phyloP scores from a whole-genome alignment of 2,797 vertebrate genomes.

The Etheostoma perlongum region DNA sequence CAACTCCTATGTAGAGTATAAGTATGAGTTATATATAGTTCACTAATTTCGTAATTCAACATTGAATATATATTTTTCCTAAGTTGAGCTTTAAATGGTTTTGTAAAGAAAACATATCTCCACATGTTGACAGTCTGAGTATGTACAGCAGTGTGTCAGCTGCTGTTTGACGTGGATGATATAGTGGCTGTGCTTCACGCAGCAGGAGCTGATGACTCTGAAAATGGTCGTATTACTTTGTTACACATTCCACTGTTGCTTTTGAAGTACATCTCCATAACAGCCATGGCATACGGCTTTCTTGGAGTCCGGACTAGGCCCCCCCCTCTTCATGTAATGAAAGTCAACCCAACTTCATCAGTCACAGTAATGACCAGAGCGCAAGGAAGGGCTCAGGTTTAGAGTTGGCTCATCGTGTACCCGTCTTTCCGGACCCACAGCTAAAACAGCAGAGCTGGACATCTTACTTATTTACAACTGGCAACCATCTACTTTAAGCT shows the following conservation, averaged over 20 bases:
- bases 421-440: conserved; percentile 6
- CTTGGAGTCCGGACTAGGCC: conserved; percentile 14
- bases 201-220: conserved; percentile 18
- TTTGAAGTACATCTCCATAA: conserved; percentile 69
- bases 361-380: conserved; percentile 34
- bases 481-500: conserved; percentile 20
- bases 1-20: no score
- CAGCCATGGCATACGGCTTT: conserved; percentile 45
- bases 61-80: no score
- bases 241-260: conserved; percentile 56
- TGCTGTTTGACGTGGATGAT: conserved; percentile 29
- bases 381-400: conserved; percentile 15
- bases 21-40: no score
- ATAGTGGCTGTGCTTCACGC: conserved; percentile 12
- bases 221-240: conserved; percentile 54
- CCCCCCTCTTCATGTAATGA: conserved; percentile 12
- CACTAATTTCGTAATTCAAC: no score
- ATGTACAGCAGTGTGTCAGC: neutral
- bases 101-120: neutral
- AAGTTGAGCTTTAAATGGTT: neutral
- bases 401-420: conserved; percentile 22
- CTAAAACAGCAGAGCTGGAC: conserved; percentile 35
- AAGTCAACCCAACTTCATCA: conserved; percentile 52
- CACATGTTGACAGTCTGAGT: neutral
- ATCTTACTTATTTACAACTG: conserved; percentile 47